Evolutionary conservation across 2,888 invertebrate species (phyloP), one percentile per base, ranked within the genome.

Genomic region (Harpalus rubripes): DNA sequence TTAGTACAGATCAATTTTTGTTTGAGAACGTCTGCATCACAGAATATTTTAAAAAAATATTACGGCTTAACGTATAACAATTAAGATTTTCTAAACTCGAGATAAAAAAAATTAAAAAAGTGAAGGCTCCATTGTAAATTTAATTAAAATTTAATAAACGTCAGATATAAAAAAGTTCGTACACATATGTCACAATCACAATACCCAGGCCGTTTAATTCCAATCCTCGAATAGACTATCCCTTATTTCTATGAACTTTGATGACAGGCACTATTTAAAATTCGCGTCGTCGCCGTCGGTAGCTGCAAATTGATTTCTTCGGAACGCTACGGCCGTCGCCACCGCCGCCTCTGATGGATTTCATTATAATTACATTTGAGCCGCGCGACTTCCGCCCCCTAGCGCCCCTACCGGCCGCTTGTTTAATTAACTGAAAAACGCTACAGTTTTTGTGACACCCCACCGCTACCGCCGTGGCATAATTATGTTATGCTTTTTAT

Each of bases 281-380:
- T 90, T 89, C 90, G 88, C 89, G 88, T 89, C 88, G 89, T 88
- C 72, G 72, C 59, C 84, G 89, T 88, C 87, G 90, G 89, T 89
- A 90, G 89, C 89, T 89, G 90, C 89, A 90, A 90, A 90, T 90
- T 90, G 90, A 90, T 90, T 91, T 90, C 90, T 90, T 89, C 88
- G 87, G 44, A 32, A 32, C 6, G 5, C 32, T 5, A 5, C 32
- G 32, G 88, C 89, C 88, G 87, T 87, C 86, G 84, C 84, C 86
- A 86, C 87, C 87, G 87, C 88, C 61, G 88, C 88, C 87, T 87
- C 88, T 90, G 89, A 90, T 89, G 90, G 90, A 90, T 90, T 90
- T 90, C 89, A 88, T 90, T 90, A 90, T 90, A 90, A 90, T 90
- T 90, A 89, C 89, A 90, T 90, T 91, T 90, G 89, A 90, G 88